phyloP scores from a whole-genome alignment of 2,797 vertebrate genomes.

The Euthynnus affinis region DNA sequence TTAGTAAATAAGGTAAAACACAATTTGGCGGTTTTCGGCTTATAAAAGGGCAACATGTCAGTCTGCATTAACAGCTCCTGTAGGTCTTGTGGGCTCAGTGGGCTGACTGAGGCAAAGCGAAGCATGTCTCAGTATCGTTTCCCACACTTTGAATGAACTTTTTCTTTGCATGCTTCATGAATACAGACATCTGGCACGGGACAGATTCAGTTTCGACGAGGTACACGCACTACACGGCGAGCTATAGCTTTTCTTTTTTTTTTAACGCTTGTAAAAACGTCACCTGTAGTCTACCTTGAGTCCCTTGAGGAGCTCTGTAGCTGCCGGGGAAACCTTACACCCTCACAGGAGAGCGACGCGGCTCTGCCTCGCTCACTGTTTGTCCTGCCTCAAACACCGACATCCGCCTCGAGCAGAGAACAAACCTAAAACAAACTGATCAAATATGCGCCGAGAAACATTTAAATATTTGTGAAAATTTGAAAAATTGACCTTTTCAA shows the following conservation, averaged over 20 bases:
- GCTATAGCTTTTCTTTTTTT: slow-evolving; percentile 29
- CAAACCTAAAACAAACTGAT: slow-evolving; percentile 41
- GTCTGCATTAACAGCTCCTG: background rate
- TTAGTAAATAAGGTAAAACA: no score
- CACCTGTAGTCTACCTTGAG: slow-evolving; percentile 53
- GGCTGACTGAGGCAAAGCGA: background rate
- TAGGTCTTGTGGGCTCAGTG: background rate
- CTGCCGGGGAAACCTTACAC: slow-evolving; percentile 62
- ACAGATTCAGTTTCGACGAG: slow-evolving; percentile 52
- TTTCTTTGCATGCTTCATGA: slow-evolving; percentile 36
- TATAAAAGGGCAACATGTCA: background rate
- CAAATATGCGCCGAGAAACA: slow-evolving; percentile 40
- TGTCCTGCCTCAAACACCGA: slow-evolving; percentile 18
- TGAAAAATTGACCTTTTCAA: slow-evolving; percentile 37
- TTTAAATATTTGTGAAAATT: slow-evolving; percentile 49
- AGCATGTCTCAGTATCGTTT: slow-evolving; percentile 34
- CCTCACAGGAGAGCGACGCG: slow-evolving; percentile 1
- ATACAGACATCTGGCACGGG: slow-evolving; percentile 54
- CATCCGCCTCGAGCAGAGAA: slow-evolving; percentile 11
- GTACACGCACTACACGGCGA: slow-evolving; percentile 22
- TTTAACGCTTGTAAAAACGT: slow-evolving; percentile 60
- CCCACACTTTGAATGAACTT: slow-evolving; percentile 64
- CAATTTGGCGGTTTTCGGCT: no score
- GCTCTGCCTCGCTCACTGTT: slow-evolving; percentile 33
- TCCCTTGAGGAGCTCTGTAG: slow-evolving; percentile 42